Evolutionary conservation across 1,140 invertebrate genomes (phyloP).

Genomic region (Ladona fulva): DNA sequence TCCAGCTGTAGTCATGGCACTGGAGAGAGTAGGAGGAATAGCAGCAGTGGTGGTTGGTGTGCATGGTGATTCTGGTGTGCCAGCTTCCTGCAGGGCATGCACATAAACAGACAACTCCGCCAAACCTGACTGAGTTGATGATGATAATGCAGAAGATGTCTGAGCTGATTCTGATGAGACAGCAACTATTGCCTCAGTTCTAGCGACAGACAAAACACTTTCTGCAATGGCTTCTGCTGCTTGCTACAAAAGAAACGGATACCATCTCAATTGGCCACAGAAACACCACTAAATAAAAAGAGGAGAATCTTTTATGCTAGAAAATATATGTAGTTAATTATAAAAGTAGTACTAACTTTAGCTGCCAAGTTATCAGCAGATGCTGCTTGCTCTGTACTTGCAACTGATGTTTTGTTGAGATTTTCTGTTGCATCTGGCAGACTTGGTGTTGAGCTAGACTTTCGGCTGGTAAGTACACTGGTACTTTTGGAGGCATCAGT

Average conservation of each 20-base stretch:
- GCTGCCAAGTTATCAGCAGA: constrained; percentile 82
- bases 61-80: constrained; percentile 28
- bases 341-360: constrained; percentile 46
- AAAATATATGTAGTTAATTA: too few relatives aligned
- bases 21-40: neutral
- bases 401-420: constrained; percentile 53
- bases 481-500: constrained; percentile 38
- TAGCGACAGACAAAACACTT: constrained; percentile 70
- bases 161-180: constrained; percentile 45
- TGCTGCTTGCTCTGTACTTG: constrained; percentile 82
- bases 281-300: too few relatives aligned
- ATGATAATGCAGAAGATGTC: constrained; percentile 26
- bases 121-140: constrained; percentile 27
- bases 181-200: constrained; percentile 61
- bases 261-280: too few relatives aligned
- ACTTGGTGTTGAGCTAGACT: constrained; percentile 90
- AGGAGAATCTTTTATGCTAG: too few relatives aligned
- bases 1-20: constrained; percentile 48
- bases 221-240: constrained; percentile 86
- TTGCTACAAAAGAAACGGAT: constrained; percentile 44
- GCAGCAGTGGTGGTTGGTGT: neutral
- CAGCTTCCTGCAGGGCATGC: constrained; percentile 47
- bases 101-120: constrained; percentile 47
- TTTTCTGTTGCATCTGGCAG: constrained; percentile 74
- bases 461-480: constrained; percentile 65